Base-by-base conservation (phyloP, 2,113 vertebrate genomes). In the Etheostoma spectabile region DNA sequence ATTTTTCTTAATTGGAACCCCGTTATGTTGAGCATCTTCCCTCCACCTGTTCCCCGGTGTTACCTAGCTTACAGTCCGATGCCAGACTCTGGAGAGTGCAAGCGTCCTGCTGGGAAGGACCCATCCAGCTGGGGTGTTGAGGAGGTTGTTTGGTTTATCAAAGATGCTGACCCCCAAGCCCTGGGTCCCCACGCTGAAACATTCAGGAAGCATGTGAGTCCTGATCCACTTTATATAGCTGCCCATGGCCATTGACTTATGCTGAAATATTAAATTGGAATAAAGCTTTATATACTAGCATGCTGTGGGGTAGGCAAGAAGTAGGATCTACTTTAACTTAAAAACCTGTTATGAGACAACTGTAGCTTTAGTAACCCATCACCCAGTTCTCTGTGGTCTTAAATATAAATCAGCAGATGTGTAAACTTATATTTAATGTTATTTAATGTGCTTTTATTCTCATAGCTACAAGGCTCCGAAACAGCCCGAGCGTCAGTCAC, bases 181-280 rank as follows among this genome's bases (percentile, higher is more conserved):
- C 93, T 99, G 88, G 98, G 97, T 49, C 98, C 98, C 11, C 97
- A 99, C 0, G 97, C 96, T 74, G 98, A 98, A 19, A 93, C 99
- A 88, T 99, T 99, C 95, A 96, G 97, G 88, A 99, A 98, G 88
- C 98, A 99, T 0, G 98, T 99, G 95, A 77, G 97, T 94, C 52
- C 55, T 18, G 33, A 22, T n/a, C 15, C 8, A 2, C 27, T 27
- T 48, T 16, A 22, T 65, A 45, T 38, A 19, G 8, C 18, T 38
- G 21, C 48, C 48, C 6, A 30, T 13, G 19, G 12, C 4, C 10
- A 35, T 35, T 7, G 35, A 38, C 35, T 38, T 38, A 38, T 38
- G 8, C 38, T 38, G 38, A 42, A 24, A 62, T 30, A 55, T 22
- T 45, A 68, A 52, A 73, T 22, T 27, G 16, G 5, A 75, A 62